A percentile compares a stretch with the other conserved stretches of the same genome.
Evolutionary conservation across 2,888 invertebrate genomes (phyloP).

Genomic region (Pammene aurita): DNA sequence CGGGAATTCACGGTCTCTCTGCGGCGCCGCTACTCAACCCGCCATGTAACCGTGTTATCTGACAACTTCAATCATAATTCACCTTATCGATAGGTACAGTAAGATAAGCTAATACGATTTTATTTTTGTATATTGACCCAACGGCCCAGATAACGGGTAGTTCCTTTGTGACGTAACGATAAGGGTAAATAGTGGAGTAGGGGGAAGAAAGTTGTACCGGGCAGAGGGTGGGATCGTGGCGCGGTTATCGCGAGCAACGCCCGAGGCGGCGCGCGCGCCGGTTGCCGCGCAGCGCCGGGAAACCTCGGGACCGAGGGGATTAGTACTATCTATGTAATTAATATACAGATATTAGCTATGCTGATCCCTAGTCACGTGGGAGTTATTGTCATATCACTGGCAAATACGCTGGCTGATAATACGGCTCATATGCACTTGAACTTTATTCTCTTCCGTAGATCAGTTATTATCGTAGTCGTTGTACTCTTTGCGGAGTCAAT

Average conservation of each 20-base stretch:
- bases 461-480: too few relatives aligned
- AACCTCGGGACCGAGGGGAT: conserved; percentile 12
- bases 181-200: neutral
- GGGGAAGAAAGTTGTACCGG: neutral
- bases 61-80: neutral
- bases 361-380: neutral
- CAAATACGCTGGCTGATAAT: too few relatives aligned
- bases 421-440: neutral
- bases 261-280: conserved; percentile 26
- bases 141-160: neutral
- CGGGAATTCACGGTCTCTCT: too few relatives aligned
- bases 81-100: neutral
- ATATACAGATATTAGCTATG: neutral
- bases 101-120: neutral
- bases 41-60: too few relatives aligned
- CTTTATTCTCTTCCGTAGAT: too few relatives aligned
- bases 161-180: conserved; percentile 19
- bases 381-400: neutral
- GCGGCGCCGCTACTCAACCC: too few relatives aligned
- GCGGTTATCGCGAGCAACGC: conserved; percentile 13
- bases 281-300: conserved; percentile 41
- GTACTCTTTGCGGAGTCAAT: too few relatives aligned
- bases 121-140: conserved; percentile 5
- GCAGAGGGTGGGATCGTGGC: neutral
- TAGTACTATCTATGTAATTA: neutral